Evolutionary conservation across 2,797 vertebrate genomes (phyloP).

Genomic region (Hipposideros larvatus): DNA sequence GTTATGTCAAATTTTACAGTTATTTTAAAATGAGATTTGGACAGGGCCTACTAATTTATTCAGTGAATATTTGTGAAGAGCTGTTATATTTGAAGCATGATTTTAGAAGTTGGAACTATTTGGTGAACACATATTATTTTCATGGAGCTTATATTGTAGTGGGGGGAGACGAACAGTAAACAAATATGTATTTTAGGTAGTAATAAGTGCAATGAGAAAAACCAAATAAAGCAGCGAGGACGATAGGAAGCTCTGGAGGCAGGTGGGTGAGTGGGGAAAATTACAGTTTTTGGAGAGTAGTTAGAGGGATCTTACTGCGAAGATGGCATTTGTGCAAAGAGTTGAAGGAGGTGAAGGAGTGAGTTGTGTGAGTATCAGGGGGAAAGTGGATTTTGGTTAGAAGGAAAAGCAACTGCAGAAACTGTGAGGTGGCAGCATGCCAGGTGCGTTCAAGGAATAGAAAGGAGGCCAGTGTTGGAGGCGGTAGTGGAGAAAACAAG

Average conservation of each 20-base stretch:
- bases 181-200: background rate
- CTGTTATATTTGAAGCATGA: background rate
- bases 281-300: background rate
- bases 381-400: background rate
- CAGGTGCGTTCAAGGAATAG: background rate
- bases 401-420: background rate
- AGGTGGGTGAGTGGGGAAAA: background rate
- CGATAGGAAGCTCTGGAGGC: background rate
- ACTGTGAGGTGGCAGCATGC: background rate
- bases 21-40: slow-evolving; percentile 44
- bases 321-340: background rate
- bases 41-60: background rate
- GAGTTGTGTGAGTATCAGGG: background rate
- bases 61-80: background rate
- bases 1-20: background rate
- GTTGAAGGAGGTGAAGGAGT: background rate
- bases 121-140: background rate
- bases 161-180: background rate
- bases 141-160: background rate
- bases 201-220: background rate
- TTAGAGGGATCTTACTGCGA: background rate
- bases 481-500: background rate
- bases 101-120: background rate
- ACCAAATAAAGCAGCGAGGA: background rate
- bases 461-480: background rate